These are phyloP conservation scores for Rhyacichthys aspro DNA, from an alignment of 2,797 vertebrate species.

Conservation along the genomic window DNA sequence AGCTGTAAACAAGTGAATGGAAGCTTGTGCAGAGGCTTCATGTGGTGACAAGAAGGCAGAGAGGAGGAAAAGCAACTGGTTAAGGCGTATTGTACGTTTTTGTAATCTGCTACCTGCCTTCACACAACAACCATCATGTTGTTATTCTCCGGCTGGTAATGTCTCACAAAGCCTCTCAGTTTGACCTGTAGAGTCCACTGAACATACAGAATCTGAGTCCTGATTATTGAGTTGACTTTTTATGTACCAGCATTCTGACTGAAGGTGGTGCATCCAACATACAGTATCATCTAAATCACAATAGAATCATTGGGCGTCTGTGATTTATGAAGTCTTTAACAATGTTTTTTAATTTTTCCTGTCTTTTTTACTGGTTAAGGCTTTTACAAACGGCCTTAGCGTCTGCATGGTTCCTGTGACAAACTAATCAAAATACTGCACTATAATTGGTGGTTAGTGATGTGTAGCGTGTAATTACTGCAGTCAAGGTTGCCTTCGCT, in stretches of 20 bases:
- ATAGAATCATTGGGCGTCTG: neutral
- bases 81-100: slow-evolving; percentile 48
- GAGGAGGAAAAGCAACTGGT: slow-evolving; percentile 50
- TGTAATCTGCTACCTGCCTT: slow-evolving; percentile 50
- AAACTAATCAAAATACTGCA: slow-evolving; percentile 66
- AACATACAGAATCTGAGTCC: too few species aligned
- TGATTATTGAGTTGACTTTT: too few species aligned
- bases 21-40: slow-evolving; percentile 27
- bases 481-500: slow-evolving; percentile 62
- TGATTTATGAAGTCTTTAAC: too few species aligned
- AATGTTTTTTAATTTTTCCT: slow-evolving; percentile 9
- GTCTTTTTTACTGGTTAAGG: slow-evolving; percentile 29
- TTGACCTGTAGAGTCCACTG: too few species aligned
- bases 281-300: too few species aligned
- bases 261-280: too few species aligned
- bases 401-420: slow-evolving; percentile 50
- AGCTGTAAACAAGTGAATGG: slow-evolving; percentile 35
- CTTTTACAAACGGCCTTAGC: slow-evolving; percentile 35
- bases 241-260: too few species aligned
- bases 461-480: slow-evolving; percentile 70
- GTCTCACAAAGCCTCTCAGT: too few species aligned
- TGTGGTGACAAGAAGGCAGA: slow-evolving; percentile 35
- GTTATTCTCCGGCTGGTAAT: slow-evolving; percentile 28
- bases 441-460: slow-evolving; percentile 68
- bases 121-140: slow-evolving; percentile 57